A percentile compares a stretch with the other conserved stretches of the same genome.
phyloP scores from a whole-genome alignment of 1,140 invertebrate species.

The Phortica variegata region DNA sequence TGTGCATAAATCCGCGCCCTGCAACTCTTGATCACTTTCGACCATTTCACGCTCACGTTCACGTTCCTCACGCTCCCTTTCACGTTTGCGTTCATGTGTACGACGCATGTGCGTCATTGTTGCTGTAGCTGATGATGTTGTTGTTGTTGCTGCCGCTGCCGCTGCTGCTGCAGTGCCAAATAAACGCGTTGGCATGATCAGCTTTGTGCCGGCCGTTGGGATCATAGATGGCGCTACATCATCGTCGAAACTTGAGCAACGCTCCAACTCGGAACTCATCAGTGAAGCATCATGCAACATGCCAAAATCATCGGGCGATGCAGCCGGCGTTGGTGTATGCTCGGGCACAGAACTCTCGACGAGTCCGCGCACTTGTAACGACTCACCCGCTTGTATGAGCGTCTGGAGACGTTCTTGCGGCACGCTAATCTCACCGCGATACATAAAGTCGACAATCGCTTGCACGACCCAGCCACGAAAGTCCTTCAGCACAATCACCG shows the following conservation, averaged over 20 bases:
- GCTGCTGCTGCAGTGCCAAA: conserved; percentile 47
- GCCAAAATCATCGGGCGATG: conserved; percentile 62
- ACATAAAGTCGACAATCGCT: conserved; percentile 90
- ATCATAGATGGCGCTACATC: conserved; percentile 43
- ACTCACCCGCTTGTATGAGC: conserved; percentile 82
- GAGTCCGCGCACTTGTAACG: conserved; percentile 77
- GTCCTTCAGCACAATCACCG: conserved; percentile 87
- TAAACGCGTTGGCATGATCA: conserved; percentile 41
- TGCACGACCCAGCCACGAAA: conserved; percentile 83
- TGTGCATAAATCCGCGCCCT: conserved; percentile 60
- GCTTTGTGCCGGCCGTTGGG: conserved; percentile 29
- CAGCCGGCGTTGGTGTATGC: conserved; percentile 65
- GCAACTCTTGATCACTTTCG: conserved; percentile 43
- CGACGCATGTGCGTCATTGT: too few relatives aligned
- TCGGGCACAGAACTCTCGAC: conserved; percentile 69
- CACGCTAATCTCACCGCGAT: conserved; percentile 85
- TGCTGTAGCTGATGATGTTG: too few relatives aligned
- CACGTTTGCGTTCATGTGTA: conserved; percentile 17
- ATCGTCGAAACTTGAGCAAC: conserved; percentile 43
- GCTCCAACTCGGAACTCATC: conserved; percentile 23
- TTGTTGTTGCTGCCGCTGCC: conserved; percentile 52
- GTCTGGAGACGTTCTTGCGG: conserved; percentile 77
- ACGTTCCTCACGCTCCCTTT: conserved; percentile 18
- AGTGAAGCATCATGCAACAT: conserved; percentile 39
- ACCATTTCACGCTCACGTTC: conserved; percentile 19